Base-by-base conservation (phyloP, 2,888 invertebrate genomes). In the Gymnoscelis rufifasciata region DNA sequence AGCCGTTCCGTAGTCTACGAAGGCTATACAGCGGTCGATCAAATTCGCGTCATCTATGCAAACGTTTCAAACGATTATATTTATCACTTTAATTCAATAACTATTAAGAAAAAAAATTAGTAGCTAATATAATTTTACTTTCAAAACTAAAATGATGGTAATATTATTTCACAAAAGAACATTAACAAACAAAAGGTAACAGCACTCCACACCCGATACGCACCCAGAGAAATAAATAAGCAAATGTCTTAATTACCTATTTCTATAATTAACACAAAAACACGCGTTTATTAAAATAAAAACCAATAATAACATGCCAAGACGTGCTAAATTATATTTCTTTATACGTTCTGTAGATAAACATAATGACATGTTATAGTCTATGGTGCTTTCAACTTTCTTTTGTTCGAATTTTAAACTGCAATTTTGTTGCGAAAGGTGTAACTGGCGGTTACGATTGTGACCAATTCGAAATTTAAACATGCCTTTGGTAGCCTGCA, bases 321-420 rank as follows among this genome's bases (percentile, higher is more conserved):
- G 68, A 78, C 69, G 71, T 76, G 79, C 70, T 80, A 78, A 82
- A 76, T 74, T 62, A 64, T 67, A 70, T 74, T 65, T 50, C 64
- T 65, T 68, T 68, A 64, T 35, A 57, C 46, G 68, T 58, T 59
- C 68, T 66, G 52, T 42, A 55, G 61, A 65, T 73, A 72, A 78
- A 72, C 67, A 72, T 74, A 75, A 72, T 60, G 65, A 63, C 62
- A 33, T 44, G 40, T 39, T 28, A 38, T 47, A 51, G 57, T 51
- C 53, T 48, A 62, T 62, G 55, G 59, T 54, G 50, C 31, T 66
- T 74, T 71, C 64, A 60, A 51, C 51, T 55, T 45, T 68, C 69
- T 74, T 82, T 82, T 71, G 74, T 64, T 59, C 49, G 59, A 69
- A 63, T 66, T 74, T 71, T 71, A 71, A 71, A 75, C 67, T 66